phyloP scores from a whole-genome alignment of 2,888 invertebrate genomes.

The Pterostichus niger region DNA sequence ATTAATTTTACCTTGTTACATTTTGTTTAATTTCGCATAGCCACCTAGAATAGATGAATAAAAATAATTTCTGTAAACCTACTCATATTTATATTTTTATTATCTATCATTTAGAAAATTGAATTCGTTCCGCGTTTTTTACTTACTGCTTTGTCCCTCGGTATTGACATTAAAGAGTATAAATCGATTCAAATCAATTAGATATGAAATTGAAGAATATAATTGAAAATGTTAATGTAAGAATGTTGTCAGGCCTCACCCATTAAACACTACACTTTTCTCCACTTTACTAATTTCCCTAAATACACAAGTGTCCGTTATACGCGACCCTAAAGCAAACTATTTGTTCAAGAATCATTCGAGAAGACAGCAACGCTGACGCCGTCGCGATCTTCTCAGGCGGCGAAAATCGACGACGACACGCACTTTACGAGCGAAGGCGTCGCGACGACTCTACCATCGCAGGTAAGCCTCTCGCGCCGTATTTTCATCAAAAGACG shows the following conservation, averaged over 20 bases:
- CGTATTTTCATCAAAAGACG: constrained; percentile 63
- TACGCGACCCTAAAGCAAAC: not conserved
- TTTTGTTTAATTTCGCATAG: too few relatives aligned
- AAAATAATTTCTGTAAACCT: too few relatives aligned
- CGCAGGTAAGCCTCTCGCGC: constrained; percentile 3
- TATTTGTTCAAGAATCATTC: not conserved
- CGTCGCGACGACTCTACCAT: not conserved
- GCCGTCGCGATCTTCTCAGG: too few relatives aligned
- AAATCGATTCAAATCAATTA: too few relatives aligned
- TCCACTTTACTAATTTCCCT: constrained; percentile 5
- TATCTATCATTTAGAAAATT: too few relatives aligned
- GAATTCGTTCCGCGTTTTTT: too few relatives aligned
- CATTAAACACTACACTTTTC: not conserved
- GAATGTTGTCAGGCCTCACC: not conserved
- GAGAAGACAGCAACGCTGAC: not conserved
- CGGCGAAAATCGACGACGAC: constrained; percentile 5
- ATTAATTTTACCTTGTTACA: too few relatives aligned
- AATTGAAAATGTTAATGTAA: not conserved
- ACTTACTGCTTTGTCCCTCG: too few relatives aligned
- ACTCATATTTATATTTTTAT: too few relatives aligned
- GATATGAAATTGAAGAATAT: constrained; percentile 3
- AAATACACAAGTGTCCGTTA: constrained; percentile 4
- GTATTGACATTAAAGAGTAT: too few relatives aligned
- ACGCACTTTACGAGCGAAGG: constrained; percentile 18
- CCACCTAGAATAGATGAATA: too few relatives aligned